Percentiles rank a stretch among this genome's conserved stretches.
Evolutionary conservation across 2,113 vertebrate genomes (phyloP).

Genomic region (Gyps fulvus): DNA sequence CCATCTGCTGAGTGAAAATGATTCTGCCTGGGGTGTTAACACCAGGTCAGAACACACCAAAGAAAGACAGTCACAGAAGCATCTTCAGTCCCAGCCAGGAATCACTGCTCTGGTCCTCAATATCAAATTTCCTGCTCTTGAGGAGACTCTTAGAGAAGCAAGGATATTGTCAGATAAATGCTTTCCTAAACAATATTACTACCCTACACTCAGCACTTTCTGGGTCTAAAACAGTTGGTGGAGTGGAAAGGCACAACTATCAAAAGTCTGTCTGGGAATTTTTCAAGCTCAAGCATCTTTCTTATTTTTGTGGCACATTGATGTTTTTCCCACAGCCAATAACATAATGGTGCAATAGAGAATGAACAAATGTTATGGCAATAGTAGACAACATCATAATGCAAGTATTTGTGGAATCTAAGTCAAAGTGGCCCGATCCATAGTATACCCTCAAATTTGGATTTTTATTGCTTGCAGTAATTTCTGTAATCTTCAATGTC

Average conservation of each 20-base stretch:
- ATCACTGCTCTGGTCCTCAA: background rate
- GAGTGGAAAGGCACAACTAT: background rate
- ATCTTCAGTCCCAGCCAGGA: background rate
- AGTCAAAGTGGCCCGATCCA: background rate
- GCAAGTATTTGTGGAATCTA: background rate
- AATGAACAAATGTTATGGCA: background rate
- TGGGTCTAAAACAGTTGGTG: background rate
- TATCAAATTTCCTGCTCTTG: background rate
- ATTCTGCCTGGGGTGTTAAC: background rate
- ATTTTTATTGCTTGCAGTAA: background rate
- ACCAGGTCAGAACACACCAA: background rate
- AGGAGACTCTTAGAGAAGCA: background rate
- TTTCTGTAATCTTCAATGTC: background rate
- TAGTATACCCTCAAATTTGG: background rate
- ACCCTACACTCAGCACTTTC: background rate
- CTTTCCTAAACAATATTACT: background rate
- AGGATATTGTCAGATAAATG: background rate
- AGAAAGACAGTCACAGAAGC: background rate
- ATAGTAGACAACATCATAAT: background rate
- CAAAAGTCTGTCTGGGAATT: background rate
- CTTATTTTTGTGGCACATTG: background rate
- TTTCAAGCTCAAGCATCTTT: background rate
- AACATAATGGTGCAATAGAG: background rate
- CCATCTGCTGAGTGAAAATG: background rate
- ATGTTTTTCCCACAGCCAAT: background rate